These are phyloP conservation scores for Oligia strigilis DNA, from an alignment of 2,888 invertebrate species.

Conservation along the genomic window DNA sequence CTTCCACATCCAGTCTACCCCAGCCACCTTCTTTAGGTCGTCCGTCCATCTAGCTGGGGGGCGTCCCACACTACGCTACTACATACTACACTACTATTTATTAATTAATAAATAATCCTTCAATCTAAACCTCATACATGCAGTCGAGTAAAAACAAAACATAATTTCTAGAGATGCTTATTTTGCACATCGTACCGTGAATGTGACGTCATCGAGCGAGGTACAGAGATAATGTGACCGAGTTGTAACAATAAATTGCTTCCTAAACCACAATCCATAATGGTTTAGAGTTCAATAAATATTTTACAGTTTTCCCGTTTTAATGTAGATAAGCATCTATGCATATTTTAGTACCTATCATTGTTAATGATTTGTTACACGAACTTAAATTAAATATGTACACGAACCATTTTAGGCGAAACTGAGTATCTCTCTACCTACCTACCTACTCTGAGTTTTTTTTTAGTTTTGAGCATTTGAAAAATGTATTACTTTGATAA, in stretches of 20 bases:
- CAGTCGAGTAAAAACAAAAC: too few species aligned
- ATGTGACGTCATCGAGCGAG: too few species aligned
- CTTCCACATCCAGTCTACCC: too few species aligned
- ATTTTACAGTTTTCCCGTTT: slow-evolving; percentile 6
- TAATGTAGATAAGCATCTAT: not conserved
- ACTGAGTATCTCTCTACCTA: not conserved
- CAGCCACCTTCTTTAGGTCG: too few species aligned
- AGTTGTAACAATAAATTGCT: not conserved
- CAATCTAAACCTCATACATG: too few species aligned
- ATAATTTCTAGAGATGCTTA: too few species aligned
- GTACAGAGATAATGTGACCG: too few species aligned
- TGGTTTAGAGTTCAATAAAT: not conserved
- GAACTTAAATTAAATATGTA: not conserved
- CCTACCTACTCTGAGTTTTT: not conserved
- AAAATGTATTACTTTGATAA: not conserved
- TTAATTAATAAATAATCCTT: too few species aligned
- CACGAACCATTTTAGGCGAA: not conserved
- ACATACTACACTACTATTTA: too few species aligned
- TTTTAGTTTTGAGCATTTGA: not conserved
- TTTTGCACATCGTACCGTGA: too few species aligned
- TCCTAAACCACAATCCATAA: not conserved
- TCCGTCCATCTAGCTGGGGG: too few species aligned
- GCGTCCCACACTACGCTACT: too few species aligned
- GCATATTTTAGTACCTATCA: not conserved
- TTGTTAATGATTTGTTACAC: not conserved